Evolutionary conservation across 2,113 vertebrate genomes (phyloP).

Genomic region (Antennarius striatus): DNA sequence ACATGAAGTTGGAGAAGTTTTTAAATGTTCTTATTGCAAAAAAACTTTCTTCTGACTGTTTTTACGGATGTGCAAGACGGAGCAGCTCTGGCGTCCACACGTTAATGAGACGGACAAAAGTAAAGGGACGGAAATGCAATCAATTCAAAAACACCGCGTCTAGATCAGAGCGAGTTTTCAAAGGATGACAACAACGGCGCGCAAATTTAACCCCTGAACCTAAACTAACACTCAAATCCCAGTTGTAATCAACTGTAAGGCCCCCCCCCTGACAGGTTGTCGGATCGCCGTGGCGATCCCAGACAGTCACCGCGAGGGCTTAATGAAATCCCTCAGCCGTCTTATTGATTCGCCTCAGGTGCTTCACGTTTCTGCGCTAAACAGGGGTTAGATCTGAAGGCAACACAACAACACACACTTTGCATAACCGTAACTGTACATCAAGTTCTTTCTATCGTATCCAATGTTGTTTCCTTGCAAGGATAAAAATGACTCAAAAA

Average conservation of each 20-base stretch:
- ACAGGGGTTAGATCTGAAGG: constrained; percentile 56
- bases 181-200: constrained; percentile 48
- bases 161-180: constrained; percentile 63
- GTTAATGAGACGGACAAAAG: constrained; percentile 35
- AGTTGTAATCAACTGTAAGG: constrained; percentile 52
- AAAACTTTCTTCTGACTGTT: no score
- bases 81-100: no score
- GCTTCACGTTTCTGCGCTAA: constrained; percentile 67
- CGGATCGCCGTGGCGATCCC: constrained; percentile 56
- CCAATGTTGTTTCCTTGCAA: neutral
- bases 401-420: constrained; percentile 50
- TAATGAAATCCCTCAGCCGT: constrained; percentile 74
- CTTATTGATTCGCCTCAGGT: constrained; percentile 72
- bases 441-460: neutral
- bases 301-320: constrained; percentile 61
- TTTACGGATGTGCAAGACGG: no score
- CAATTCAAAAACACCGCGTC: constrained; percentile 50
- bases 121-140: constrained; percentile 61
- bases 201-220: constrained; percentile 68
- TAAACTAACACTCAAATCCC: constrained; percentile 69
- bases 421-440: neutral
- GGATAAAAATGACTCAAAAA: constrained; percentile 27
- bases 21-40: no score
- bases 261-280: constrained; percentile 54
- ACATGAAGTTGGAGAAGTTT: neutral